Evolutionary conservation across 1,140 invertebrate genomes (phyloP).

Genomic region (Calosoma granatense): DNA sequence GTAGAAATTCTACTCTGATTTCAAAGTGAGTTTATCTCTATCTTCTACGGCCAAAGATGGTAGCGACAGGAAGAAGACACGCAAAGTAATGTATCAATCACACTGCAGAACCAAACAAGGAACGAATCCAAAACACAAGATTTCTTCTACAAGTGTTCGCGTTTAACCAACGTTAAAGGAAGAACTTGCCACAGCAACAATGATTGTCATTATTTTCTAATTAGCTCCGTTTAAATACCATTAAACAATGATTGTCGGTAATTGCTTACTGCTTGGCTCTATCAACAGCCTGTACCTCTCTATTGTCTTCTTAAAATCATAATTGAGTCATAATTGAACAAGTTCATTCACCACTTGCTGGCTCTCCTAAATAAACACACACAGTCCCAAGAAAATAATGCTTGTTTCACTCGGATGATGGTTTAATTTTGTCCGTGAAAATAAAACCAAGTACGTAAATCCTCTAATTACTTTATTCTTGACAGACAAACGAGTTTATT

Average conservation of each 20-base stretch:
- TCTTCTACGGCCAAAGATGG: background rate
- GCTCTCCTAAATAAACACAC: too few relatives aligned
- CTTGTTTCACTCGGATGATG: background rate
- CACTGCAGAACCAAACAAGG: background rate
- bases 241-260: constrained; percentile 6
- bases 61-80: background rate
- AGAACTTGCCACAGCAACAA: background rate
- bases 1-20: background rate
- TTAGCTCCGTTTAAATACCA: background rate
- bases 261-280: background rate
- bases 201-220: background rate
- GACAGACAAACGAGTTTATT: too few relatives aligned
- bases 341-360: constrained; percentile 5
- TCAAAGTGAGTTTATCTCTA: background rate
- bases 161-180: background rate
- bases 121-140: background rate
- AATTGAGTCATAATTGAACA: constrained; percentile 7
- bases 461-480: too few relatives aligned
- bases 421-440: background rate
- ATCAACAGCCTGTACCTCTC: background rate
- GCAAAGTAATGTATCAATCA: background rate
- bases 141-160: background rate
- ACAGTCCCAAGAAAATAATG: background rate
- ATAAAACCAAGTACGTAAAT: background rate
- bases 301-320: constrained; percentile 7